A percentile compares a stretch with the other conserved stretches of the same genome.
Conservation (phyloP, 2,113 vertebrate species). For the Eonycteris spelaea region DNA sequence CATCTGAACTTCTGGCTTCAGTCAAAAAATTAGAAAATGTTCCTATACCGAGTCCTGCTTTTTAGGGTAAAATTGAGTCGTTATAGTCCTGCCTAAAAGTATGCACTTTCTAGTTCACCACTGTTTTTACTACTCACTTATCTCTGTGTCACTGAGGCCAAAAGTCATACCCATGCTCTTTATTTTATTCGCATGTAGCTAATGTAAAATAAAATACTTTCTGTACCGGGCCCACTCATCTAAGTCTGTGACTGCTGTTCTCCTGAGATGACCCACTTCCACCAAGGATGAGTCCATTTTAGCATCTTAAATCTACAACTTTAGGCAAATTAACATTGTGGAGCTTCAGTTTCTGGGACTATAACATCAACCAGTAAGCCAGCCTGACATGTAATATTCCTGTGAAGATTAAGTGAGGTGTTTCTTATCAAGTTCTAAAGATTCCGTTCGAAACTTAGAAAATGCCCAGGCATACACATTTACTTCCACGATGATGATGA, state of each 20-base stretch:
- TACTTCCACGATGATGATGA: too few relatives aligned
- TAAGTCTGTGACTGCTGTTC: neutral
- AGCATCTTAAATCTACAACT: neutral
- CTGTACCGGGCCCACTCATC: neutral
- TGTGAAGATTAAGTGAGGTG: neutral
- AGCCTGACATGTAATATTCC: neutral
- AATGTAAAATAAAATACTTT: neutral
- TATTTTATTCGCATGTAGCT: neutral
- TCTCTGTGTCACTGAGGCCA: too few relatives aligned
- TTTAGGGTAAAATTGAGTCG: neutral
- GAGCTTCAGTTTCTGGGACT: neutral
- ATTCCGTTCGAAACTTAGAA: neutral
- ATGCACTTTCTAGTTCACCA: too few relatives aligned
- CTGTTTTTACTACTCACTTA: too few relatives aligned
- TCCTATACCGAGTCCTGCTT: neutral
- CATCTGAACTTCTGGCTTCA: neutral
- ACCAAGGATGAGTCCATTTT: neutral
- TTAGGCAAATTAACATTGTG: neutral
- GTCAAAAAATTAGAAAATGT: neutral
- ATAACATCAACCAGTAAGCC: neutral
- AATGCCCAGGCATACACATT: neutral
- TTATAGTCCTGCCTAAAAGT: neutral
- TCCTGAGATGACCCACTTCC: neutral
- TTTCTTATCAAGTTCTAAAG: neutral
- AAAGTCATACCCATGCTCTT: too few relatives aligned